Evolutionary conservation across 2,797 vertebrate genomes (phyloP).

Genomic region (Rhinatrema bivittatum): DNA sequence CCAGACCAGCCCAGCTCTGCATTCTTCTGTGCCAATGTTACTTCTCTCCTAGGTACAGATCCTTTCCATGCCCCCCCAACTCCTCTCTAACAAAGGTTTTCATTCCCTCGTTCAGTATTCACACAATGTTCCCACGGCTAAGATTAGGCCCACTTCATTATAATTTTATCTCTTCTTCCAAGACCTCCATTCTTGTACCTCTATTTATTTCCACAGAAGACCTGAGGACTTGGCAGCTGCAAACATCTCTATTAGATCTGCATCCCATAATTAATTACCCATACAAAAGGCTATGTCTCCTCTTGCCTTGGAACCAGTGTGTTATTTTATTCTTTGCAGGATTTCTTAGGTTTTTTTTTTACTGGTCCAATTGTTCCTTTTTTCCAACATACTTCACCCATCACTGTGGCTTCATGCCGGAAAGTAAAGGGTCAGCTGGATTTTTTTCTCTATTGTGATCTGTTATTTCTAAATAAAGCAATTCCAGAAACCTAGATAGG

Average conservation of each 20-base stretch:
- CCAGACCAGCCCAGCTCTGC: no score
- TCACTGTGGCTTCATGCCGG: conserved; percentile 11
- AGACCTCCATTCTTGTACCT: conserved; percentile 10
- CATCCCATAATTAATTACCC: conserved; percentile 40
- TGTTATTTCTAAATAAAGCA: no score
- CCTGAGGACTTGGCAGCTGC: conserved; percentile 29
- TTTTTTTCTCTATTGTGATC: no score
- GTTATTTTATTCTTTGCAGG: neutral
- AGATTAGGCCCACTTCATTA: conserved; percentile 1
- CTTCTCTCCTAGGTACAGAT: no score
- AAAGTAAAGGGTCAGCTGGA: neutral
- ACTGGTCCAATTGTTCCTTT: no score
- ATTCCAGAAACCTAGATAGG: no score
- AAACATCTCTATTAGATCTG: conserved; percentile 36
- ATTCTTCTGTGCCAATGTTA: no score
- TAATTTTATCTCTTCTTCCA: conserved; percentile 7
- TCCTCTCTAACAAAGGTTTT: no score
- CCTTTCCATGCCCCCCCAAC: no score
- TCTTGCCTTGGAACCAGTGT: no score
- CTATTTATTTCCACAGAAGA: conserved; percentile 14
- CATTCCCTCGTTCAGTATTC: no score
- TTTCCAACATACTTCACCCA: accelerated
- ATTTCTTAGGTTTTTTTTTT: conserved; percentile 13
- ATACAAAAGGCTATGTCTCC: conserved; percentile 32
- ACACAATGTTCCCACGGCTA: conserved; percentile 14